phyloP scores from a whole-genome alignment of 2,797 vertebrate species.

The Tokudaia muenninki region DNA sequence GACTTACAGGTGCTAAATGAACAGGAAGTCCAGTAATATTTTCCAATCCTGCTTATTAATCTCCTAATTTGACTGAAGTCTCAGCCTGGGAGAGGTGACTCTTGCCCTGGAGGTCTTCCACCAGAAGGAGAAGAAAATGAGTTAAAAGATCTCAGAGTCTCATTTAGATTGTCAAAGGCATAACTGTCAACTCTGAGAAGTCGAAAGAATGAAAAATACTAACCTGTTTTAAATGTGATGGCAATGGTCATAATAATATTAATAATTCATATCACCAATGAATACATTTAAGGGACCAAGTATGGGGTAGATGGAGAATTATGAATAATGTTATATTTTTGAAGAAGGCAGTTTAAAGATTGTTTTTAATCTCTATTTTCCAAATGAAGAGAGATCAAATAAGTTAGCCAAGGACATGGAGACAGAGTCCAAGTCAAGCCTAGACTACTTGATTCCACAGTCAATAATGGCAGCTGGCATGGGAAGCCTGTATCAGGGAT shows the following conservation, averaged over 20 bases:
- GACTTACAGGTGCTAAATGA: neutral
- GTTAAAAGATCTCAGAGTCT: slow-evolving; percentile 7
- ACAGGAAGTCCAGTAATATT: neutral
- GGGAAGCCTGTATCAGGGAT: no score
- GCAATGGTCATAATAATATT: neutral
- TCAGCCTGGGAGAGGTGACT: neutral
- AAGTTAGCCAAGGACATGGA: neutral
- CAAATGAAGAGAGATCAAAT: neutral
- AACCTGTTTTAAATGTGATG: neutral
- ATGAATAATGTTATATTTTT: neutral
- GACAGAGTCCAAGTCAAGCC: neutral
- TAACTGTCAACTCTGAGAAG: neutral
- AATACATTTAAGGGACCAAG: neutral
- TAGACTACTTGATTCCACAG: neutral
- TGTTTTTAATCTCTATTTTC: neutral
- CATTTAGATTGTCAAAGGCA: neutral
- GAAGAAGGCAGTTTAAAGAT: slow-evolving; percentile 22
- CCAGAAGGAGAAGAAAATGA: neutral
- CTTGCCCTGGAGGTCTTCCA: neutral
- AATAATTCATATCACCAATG: neutral
- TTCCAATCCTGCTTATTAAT: neutral
- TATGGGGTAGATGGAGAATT: neutral
- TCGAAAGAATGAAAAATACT: neutral
- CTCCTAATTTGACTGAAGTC: neutral
- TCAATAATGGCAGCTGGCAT: neutral